Evolutionary conservation across 2,113 vertebrate species (phyloP).

Genomic region (Prunella himalayana): DNA sequence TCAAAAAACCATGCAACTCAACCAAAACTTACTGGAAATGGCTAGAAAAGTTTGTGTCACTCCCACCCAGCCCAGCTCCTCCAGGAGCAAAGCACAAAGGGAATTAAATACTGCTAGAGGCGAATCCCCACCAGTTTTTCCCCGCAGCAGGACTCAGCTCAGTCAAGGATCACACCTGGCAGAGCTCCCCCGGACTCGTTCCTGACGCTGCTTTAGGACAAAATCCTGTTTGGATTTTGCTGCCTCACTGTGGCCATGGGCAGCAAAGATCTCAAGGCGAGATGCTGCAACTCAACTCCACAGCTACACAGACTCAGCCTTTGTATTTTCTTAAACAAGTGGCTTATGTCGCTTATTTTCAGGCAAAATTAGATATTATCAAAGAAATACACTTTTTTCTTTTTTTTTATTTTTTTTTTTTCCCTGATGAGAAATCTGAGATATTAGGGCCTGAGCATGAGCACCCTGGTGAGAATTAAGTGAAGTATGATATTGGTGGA

Average conservation of each 20-base stretch:
- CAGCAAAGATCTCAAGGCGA: not conserved
- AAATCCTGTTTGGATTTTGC: not conserved
- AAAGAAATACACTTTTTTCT: not conserved
- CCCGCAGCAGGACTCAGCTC: not conserved
- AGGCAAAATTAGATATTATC: not conserved
- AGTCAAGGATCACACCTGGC: accelerated
- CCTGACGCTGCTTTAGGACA: accelerated
- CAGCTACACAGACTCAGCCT: not conserved
- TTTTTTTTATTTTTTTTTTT: not conserved
- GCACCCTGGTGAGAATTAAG: not conserved
- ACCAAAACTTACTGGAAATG: not conserved
- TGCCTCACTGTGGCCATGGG: slow-evolving; percentile 15
- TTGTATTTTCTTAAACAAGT: not conserved
- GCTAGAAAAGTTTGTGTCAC: not conserved
- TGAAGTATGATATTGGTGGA: not conserved
- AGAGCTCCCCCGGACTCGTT: accelerated
- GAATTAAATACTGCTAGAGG: accelerated
- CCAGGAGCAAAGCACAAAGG: not conserved
- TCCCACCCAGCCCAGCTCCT: not conserved
- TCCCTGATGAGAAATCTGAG: not conserved
- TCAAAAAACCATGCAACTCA: not conserved
- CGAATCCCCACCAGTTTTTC: not conserved
- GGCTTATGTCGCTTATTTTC: not conserved
- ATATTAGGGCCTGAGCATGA: not conserved
- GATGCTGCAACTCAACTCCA: not conserved